Percentiles rank a stretch among this genome's conserved stretches.
These are phyloP conservation scores for Hypolimnas misippus DNA, from an alignment of 2,888 invertebrate species.

Conservation along the genomic window DNA sequence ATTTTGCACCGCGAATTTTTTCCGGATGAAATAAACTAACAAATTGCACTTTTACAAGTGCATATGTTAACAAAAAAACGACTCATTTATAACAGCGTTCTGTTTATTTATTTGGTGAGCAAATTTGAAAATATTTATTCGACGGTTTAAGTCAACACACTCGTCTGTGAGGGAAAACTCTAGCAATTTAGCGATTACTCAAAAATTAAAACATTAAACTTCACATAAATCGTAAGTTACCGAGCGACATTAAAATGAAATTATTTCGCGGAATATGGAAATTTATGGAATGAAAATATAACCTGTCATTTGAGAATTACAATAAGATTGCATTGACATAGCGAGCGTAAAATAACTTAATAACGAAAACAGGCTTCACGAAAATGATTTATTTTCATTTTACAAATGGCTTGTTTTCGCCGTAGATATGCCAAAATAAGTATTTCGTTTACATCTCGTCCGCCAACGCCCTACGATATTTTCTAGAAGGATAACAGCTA, in stretches of 20 bases:
- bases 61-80: background rate
- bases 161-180: background rate
- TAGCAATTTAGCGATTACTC: background rate
- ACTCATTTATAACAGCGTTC: background rate
- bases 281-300: background rate
- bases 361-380: conserved; percentile 42
- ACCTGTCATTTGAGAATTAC: background rate
- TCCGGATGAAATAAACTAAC: background rate
- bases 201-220: background rate
- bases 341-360: conserved; percentile 12
- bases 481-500: conserved; percentile 70
- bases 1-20: background rate
- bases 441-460: conserved; percentile 67
- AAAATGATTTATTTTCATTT: conserved; percentile 64
- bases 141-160: background rate
- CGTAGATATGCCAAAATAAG: conserved; percentile 68
- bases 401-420: conserved; percentile 75
- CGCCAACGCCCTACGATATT: conserved; percentile 61
- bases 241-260: background rate
- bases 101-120: background rate
- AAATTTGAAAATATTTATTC: background rate
- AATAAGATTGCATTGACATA: background rate
- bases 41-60: background rate
- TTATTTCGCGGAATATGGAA: background rate
- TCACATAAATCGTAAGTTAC: background rate